A percentile compares a stretch with the other conserved stretches of the same genome.
Evolutionary conservation across 1,140 invertebrate species (phyloP).

Genomic region (Halictus rubicundus): DNA sequence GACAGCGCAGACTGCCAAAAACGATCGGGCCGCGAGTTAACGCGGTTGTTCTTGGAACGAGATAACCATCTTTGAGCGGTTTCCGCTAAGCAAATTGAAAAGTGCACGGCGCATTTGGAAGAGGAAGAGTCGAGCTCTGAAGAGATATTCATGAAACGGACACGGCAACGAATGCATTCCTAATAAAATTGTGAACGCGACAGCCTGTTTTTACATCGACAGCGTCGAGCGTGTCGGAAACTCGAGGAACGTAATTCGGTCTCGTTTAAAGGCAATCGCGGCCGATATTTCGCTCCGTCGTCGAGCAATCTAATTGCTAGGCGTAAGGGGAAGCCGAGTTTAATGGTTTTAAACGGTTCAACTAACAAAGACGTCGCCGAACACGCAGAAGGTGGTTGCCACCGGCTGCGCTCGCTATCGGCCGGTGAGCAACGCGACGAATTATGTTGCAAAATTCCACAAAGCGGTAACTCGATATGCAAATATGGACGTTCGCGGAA

Average conservation of each 20-base stretch:
- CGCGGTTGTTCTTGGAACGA: too few species aligned
- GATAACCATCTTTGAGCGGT: too few species aligned
- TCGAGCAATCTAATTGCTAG: constrained; percentile 26
- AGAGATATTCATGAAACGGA: too few species aligned
- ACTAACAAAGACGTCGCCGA: background rate
- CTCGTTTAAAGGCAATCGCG: constrained; percentile 39
- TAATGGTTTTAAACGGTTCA: constrained; percentile 33
- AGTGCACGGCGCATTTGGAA: too few species aligned
- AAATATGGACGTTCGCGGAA: constrained; percentile 10
- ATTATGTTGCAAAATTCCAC: constrained; percentile 48
- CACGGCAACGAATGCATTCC: too few species aligned
- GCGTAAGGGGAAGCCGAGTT: background rate
- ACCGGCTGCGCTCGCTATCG: background rate
- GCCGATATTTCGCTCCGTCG: constrained; percentile 39
- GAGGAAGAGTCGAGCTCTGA: too few species aligned
- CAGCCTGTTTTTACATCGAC: too few species aligned
- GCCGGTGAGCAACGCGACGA: constrained; percentile 9
- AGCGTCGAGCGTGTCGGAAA: background rate
- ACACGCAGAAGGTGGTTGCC: constrained; percentile 7
- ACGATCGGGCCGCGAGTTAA: too few species aligned
- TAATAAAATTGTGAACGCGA: too few species aligned
- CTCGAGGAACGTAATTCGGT: background rate
- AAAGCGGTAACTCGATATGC: constrained; percentile 38
- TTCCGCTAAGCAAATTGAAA: too few species aligned
- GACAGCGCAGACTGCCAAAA: too few species aligned